A percentile compares a stretch with the other conserved stretches of the same genome.
These are phyloP conservation scores for Drosophila sturtevanti DNA, from an alignment of 1,140 invertebrate genomes.

Conservation along the genomic window DNA sequence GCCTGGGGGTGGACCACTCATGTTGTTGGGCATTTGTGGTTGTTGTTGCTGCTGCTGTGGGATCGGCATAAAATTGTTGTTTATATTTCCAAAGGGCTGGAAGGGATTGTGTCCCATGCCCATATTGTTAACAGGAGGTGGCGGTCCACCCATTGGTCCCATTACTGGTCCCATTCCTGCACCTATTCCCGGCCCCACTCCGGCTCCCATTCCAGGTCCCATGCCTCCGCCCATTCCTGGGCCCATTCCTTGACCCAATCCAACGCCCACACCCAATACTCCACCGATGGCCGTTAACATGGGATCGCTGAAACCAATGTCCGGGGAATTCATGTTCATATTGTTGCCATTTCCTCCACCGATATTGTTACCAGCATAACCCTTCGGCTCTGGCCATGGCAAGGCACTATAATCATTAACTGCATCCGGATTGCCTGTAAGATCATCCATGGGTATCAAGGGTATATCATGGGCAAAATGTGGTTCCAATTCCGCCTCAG, in stretches of 20 bases:
- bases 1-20: conserved; percentile 48
- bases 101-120: conserved; percentile 45
- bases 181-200: conserved; percentile 65
- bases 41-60: conserved; percentile 1
- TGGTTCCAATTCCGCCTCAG: conserved; percentile 93
- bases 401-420: conserved; percentile 89
- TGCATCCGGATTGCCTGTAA: conserved; percentile 90
- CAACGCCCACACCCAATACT: neutral
- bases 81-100: conserved; percentile 47
- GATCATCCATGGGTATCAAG: conserved; percentile 94
- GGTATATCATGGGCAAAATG: conserved; percentile 90
- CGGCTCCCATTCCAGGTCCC: conserved; percentile 63
- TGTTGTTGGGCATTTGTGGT: conserved; percentile 13
- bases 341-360: neutral
- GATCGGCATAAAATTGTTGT: conserved; percentile 37
- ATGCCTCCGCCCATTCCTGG: conserved; percentile 25
- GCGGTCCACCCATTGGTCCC: conserved; percentile 83
- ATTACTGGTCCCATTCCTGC: conserved; percentile 38
- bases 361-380: conserved; percentile 80
- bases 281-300: conserved; percentile 29
- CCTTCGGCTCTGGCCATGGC: conserved; percentile 92
- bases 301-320: conserved; percentile 47
- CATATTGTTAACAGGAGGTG: conserved; percentile 65
- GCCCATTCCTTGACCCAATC: neutral
- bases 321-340: neutral